phyloP scores from a whole-genome alignment of 2,113 vertebrate genomes.

The human region GRCh38 chr4:163475001-163475500 shows the following conservation, averaged over 20 bases:
- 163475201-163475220: neutral
- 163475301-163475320: neutral
- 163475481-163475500: slow-evolving; percentile 7
- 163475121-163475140: neutral
- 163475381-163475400: neutral
- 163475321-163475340: neutral
- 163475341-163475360: neutral
- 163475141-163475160: neutral
- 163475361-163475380: neutral
- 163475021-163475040: too few relatives aligned
- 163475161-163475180: neutral
- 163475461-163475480: neutral
- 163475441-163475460: neutral
- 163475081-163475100: neutral
- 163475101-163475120: neutral
- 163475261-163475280: neutral
- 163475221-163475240: neutral
- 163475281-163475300: neutral
- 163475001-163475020: too few relatives aligned
- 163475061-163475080: neutral
- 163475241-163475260: neutral
- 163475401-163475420: neutral
- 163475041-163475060: too few relatives aligned
- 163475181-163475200: neutral
- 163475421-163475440: neutral